A percentile compares a stretch with the other conserved stretches of the same genome.
Conservation (phyloP, 2,797 vertebrate species). For the Acrossocheilus fasciatus region DNA sequence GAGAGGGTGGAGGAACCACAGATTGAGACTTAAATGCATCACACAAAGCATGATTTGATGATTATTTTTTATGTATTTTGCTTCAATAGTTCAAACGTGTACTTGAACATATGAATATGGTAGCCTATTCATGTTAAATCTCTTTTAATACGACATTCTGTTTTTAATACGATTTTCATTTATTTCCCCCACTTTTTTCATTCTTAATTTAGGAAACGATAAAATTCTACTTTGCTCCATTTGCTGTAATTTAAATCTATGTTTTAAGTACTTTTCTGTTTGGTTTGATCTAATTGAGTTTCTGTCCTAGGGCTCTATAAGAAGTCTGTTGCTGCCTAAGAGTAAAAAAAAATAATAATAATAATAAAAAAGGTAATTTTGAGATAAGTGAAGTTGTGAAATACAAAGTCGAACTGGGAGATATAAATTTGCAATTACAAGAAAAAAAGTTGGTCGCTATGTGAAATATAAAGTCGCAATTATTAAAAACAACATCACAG, state of each 20-base stretch:
- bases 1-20: not conserved
- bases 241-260: constrained; percentile 10
- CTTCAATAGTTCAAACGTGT: not conserved
- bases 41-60: not conserved
- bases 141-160: not conserved
- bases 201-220: not conserved
- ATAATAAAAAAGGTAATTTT: not conserved
- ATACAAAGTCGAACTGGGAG: not conserved
- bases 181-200: not conserved
- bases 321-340: constrained; percentile 3
- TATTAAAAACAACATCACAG: not conserved
- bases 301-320: constrained; percentile 14
- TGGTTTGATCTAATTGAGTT: constrained; percentile 25
- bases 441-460: not conserved
- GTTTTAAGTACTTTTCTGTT: constrained; percentile 28
- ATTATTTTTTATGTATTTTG: not conserved
- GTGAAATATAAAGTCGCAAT: not conserved
- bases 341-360: not conserved
- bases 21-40: constrained; percentile 3
- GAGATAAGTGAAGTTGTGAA: not conserved
- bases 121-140: not conserved
- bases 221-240: constrained; percentile 14
- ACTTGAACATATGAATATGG: not conserved
- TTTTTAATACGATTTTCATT: not conserved
- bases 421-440: not conserved